Conservation (phyloP, 2,888 invertebrate genomes). For the Allygus modestus region DNA sequence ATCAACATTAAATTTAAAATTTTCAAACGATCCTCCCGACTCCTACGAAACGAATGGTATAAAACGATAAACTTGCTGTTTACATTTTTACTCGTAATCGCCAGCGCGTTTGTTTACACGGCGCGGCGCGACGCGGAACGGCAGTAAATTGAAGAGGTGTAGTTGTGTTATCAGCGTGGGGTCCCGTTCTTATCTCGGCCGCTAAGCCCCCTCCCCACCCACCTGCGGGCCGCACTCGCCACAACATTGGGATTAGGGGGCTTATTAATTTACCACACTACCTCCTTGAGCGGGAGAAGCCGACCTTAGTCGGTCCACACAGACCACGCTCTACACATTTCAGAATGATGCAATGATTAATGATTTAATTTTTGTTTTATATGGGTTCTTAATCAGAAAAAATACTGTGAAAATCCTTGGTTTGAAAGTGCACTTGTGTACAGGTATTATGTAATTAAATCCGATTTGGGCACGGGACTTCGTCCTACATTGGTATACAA, state of each 20-base stretch:
- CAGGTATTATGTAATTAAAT: too few species aligned
- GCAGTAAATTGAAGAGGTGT: constrained; percentile 13
- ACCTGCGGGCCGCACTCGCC: neutral
- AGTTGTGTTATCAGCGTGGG: constrained; percentile 23
- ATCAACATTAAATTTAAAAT: too few species aligned
- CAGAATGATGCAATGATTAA: too few species aligned
- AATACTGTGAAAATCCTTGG: too few species aligned
- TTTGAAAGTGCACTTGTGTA: too few species aligned
- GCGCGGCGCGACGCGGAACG: neutral
- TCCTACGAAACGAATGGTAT: neutral
- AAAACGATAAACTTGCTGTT: constrained; percentile 13
- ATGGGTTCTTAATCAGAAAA: too few species aligned
- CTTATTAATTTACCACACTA: constrained; percentile 29
- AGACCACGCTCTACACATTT: neutral
- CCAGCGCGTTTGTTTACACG: neutral
- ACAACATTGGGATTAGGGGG: constrained; percentile 8
- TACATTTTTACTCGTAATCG: too few species aligned
- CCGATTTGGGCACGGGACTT: too few species aligned
- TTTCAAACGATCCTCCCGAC: neutral
- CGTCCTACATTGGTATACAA: too few species aligned
- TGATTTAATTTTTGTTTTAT: too few species aligned
- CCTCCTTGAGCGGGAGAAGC: constrained; percentile 7
- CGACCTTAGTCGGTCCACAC: neutral
- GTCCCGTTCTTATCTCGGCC: constrained; percentile 34
- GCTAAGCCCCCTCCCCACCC: constrained; percentile 32